Conservation (phyloP, 2,113 vertebrate genomes). For the Pavo muticus region DNA sequence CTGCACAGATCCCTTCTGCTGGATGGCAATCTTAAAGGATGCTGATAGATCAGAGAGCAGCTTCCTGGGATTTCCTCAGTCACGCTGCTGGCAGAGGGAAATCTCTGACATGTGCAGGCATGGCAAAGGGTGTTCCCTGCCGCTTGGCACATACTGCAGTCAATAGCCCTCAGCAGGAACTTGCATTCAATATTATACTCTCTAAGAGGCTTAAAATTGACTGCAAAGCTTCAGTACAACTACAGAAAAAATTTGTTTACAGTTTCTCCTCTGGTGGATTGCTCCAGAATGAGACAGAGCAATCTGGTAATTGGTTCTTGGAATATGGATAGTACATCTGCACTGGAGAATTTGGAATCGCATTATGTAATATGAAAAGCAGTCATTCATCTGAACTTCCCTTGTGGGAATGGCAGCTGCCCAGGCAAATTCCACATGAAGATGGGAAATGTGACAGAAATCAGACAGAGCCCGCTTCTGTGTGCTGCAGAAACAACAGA, state of each 20-base stretch:
- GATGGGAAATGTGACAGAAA: background rate
- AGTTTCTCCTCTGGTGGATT: background rate
- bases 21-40: background rate
- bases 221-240: conserved; percentile 13
- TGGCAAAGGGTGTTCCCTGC: background rate
- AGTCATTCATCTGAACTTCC: background rate
- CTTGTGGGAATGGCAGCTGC: background rate
- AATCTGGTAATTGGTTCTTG: background rate
- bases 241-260: background rate
- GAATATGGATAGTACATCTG: background rate
- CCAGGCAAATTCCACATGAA: background rate
- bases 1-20: conserved; percentile 29
- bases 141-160: conserved; percentile 21
- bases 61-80: too few species aligned
- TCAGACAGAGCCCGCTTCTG: background rate
- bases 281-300: background rate
- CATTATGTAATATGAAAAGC: background rate
- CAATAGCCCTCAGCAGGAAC: conserved; percentile 44
- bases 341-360: background rate
- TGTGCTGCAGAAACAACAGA: background rate
- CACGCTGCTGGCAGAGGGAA: background rate
- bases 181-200: background rate
- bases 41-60: background rate
- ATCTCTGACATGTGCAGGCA: background rate
- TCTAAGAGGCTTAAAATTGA: conserved; percentile 51